phyloP scores from a whole-genome alignment of 2,888 invertebrate genomes.

The Clivina fossor region DNA sequence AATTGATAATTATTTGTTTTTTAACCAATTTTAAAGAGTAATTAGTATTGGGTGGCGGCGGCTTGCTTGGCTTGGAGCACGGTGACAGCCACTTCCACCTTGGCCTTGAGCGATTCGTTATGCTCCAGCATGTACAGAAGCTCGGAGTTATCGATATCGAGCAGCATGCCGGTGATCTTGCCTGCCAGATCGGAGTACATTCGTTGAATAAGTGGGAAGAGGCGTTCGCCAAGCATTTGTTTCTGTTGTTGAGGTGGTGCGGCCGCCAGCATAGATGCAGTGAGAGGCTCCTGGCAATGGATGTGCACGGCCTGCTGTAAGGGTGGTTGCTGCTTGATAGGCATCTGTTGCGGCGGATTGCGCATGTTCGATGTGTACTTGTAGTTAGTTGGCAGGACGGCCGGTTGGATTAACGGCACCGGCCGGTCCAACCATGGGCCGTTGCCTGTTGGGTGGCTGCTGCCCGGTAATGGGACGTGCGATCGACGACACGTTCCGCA shows the following conservation, averaged over 20 bases:
- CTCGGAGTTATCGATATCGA: constrained; percentile 98
- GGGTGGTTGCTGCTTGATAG: constrained; percentile 57
- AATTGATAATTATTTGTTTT: no score
- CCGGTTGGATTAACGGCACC: constrained; percentile 65
- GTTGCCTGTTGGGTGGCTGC: constrained; percentile 69
- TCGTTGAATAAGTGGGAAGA: constrained; percentile 94
- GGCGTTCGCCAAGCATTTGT: constrained; percentile 97
- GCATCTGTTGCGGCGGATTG: constrained; percentile 67
- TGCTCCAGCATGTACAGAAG: constrained; percentile 97
- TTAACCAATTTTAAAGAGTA: constrained; percentile 34
- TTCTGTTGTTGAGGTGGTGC: constrained; percentile 97
- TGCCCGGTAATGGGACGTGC: constrained; percentile 88
- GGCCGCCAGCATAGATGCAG: constrained; percentile 95
- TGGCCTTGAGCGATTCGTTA: constrained; percentile 91
- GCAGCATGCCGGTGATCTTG: constrained; percentile 98
- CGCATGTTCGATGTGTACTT: constrained; percentile 92
- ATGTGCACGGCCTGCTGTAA: constrained; percentile 86
- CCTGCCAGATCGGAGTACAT: constrained; percentile 95
- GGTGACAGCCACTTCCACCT: constrained; percentile 97
- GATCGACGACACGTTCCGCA: constrained; percentile 71
- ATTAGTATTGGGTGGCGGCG: constrained; percentile 64
- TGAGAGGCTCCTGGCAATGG: constrained; percentile 93
- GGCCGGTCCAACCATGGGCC: constrained; percentile 68
- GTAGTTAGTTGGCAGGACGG: constrained; percentile 76
- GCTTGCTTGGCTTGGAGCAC: constrained; percentile 92